Percentiles rank a stretch among this genome's conserved stretches.
These are phyloP conservation scores for Phoenicopterus ruber DNA, from an alignment of 2,113 vertebrate species.

Conservation along the genomic window DNA sequence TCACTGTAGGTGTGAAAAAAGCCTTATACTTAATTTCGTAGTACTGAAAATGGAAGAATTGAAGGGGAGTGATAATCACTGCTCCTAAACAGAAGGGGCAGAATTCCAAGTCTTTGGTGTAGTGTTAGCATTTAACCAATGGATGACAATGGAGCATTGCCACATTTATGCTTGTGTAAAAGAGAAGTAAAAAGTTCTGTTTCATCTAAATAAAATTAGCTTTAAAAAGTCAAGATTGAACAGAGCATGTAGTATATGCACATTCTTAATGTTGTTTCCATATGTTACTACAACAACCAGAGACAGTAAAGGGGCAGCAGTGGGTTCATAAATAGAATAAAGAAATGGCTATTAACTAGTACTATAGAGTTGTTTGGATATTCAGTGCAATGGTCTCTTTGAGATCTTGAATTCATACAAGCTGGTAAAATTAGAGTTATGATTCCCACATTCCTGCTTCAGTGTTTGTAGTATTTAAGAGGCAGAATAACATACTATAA, in stretches of 20 bases:
- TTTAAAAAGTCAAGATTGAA: neutral
- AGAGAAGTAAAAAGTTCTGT: neutral
- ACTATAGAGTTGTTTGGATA: neutral
- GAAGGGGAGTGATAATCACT: neutral
- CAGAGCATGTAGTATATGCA: neutral
- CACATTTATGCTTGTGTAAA: neutral
- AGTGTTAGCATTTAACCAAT: neutral
- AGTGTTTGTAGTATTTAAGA: neutral
- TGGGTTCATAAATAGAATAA: neutral
- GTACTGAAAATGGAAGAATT: neutral
- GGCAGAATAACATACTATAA: neutral
- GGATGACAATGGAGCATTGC: neutral
- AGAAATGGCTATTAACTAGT: neutral
- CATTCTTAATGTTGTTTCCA: neutral
- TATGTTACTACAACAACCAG: neutral
- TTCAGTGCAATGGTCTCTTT: neutral
- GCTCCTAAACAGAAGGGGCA: neutral
- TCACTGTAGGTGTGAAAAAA: neutral
- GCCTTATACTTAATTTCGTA: neutral
- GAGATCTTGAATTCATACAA: neutral
- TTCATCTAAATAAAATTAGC: neutral
- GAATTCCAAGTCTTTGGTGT: neutral
- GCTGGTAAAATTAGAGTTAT: neutral
- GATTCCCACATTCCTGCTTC: neutral
- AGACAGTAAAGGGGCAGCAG: neutral